Percentiles rank a stretch among this genome's conserved stretches.
These are phyloP conservation scores for Xerus inauris DNA, from an alignment of 2,113 vertebrate species.

Conservation along the genomic window DNA sequence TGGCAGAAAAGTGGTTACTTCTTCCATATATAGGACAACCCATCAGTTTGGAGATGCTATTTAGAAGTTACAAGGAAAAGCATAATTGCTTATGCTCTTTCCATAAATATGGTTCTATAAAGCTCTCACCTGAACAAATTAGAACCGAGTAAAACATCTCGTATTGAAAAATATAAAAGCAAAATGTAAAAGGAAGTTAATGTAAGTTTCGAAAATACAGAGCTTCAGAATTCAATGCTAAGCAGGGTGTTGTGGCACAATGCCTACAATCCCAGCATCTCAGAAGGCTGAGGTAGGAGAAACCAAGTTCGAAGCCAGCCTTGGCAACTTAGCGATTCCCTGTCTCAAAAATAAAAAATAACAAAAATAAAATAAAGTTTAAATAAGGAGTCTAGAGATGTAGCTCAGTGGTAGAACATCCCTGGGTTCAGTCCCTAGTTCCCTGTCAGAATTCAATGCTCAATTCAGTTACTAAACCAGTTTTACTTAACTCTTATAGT, in stretches of 20 bases:
- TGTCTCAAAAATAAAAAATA: no score
- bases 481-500: not conserved
- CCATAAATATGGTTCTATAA: not conserved
- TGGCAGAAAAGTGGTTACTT: not conserved
- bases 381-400: no score
- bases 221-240: slow-evolving; percentile 24
- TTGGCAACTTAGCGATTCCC: no score
- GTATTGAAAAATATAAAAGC: not conserved
- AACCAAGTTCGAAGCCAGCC: no score
- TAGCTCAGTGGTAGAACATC: no score
- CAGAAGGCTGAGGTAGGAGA: no score
- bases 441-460: not conserved
- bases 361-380: no score
- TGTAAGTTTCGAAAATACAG: not conserved
- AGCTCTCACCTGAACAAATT: not conserved
- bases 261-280: no score
- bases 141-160: not conserved
- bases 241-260: no score
- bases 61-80: slow-evolving; percentile 21
- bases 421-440: no score
- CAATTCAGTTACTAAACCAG: not conserved
- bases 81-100: not conserved
- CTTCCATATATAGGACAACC: not conserved
- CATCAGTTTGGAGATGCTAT: not conserved
- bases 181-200: not conserved